phyloP scores from a whole-genome alignment of 2,797 vertebrate species.

The Pogoniulus pusillus region DNA sequence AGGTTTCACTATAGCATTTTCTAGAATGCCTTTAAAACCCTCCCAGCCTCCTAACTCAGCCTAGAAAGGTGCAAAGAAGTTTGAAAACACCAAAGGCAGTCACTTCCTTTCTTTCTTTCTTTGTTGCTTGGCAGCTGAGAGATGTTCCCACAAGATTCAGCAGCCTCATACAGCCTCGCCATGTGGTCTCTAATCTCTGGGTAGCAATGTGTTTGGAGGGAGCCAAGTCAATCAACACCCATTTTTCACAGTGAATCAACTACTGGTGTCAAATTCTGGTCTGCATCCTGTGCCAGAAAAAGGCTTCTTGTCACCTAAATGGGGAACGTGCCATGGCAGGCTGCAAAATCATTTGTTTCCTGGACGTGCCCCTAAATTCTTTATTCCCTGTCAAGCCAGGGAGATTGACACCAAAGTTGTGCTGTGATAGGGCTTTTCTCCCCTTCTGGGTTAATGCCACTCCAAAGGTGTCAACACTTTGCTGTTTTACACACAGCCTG shows the following conservation, averaged over 20 bases:
- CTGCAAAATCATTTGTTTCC: not conserved
- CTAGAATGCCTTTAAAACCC: not conserved
- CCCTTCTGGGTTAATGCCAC: not conserved
- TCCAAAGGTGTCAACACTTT: not conserved
- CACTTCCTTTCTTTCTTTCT: not conserved
- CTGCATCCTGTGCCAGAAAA: not conserved
- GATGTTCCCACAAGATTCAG: not conserved
- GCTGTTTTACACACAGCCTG: not conserved
- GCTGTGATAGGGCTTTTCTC: not conserved
- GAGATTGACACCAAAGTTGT: not conserved
- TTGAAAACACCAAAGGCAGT: not conserved
- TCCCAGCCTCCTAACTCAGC: not conserved
- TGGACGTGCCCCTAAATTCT: not conserved
- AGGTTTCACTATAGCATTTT: not conserved
- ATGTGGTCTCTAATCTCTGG: constrained; percentile 15
- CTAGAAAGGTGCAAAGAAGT: not conserved
- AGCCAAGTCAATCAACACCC: constrained; percentile 55
- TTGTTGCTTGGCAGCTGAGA: not conserved
- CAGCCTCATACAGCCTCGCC: not conserved
- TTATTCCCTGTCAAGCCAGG: not conserved
- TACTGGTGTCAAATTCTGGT: not conserved
- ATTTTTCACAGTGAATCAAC: constrained; percentile 23
- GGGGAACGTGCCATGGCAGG: not conserved
- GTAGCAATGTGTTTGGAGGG: not conserved
- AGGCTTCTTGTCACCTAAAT: not conserved